Percentiles rank a stretch among this genome's conserved stretches.
Evolutionary conservation across 2,797 vertebrate species (phyloP).

Genomic region (Chelmon rostratus): DNA sequence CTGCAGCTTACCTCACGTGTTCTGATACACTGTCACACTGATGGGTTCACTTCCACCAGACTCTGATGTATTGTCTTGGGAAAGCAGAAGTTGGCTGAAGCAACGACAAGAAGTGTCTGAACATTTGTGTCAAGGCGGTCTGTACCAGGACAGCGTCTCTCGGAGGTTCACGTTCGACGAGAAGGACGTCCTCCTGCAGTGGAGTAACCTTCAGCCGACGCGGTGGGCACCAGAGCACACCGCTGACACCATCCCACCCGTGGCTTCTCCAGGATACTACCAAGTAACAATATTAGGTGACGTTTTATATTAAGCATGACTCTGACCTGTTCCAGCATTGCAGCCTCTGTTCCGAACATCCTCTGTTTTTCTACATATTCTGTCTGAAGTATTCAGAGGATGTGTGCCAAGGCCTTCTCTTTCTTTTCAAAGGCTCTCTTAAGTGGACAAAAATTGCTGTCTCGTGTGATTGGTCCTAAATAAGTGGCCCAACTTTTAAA

Average conservation of each 20-base stretch:
- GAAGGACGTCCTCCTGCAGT: slow-evolving; percentile 83
- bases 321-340: background rate
- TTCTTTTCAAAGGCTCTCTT: background rate
- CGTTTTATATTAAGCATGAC: background rate
- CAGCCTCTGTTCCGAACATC: background rate
- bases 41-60: slow-evolving; percentile 38
- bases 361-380: background rate
- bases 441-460: background rate
- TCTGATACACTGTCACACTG: background rate
- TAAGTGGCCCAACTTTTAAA: background rate
- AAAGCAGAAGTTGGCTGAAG: slow-evolving; percentile 87
- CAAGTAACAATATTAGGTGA: slow-evolving; percentile 92
- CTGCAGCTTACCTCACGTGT: background rate
- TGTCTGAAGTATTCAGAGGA: background rate
- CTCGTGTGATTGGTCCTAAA: slow-evolving; percentile 22
- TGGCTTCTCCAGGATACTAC: slow-evolving; percentile 85
- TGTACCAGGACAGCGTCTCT: slow-evolving; percentile 88
- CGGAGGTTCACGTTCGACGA: slow-evolving; percentile 86
- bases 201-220: slow-evolving; percentile 88
- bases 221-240: slow-evolving; percentile 79
- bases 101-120: slow-evolving; percentile 82
- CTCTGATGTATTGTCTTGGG: slow-evolving; percentile 80
- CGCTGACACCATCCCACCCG: slow-evolving; percentile 65
- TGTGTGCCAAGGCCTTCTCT: background rate
- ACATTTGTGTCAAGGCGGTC: slow-evolving; percentile 79